Conservation (phyloP, 2,113 vertebrate genomes). For the Epinephelus lanceolatus region DNA sequence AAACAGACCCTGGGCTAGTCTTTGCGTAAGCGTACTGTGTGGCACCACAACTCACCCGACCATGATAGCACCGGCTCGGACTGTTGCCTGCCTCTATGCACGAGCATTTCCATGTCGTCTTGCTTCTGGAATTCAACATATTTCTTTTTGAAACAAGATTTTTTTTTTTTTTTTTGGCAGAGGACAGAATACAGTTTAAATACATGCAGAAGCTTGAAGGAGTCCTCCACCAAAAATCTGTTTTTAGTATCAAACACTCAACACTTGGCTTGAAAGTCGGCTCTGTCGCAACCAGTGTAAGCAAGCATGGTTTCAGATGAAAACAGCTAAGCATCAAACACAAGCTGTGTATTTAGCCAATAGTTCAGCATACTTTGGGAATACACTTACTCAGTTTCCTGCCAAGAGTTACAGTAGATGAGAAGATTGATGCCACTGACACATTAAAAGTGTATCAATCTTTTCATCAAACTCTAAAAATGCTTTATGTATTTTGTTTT, state of each 20-base stretch:
- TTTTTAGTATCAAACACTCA: not conserved
- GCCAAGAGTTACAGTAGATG: too few species aligned
- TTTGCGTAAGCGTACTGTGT: slow-evolving; percentile 48
- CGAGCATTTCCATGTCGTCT: not conserved
- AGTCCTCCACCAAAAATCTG: not conserved
- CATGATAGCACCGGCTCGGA: not conserved
- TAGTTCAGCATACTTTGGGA: not conserved
- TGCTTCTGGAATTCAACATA: not conserved
- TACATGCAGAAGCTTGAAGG: not conserved
- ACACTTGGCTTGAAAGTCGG: not conserved
- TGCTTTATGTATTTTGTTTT: too few species aligned
- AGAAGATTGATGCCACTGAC: too few species aligned
- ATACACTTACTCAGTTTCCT: too few species aligned
- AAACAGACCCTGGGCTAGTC: slow-evolving; percentile 59
- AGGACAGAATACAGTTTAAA: not conserved
- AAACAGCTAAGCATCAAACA: not conserved
- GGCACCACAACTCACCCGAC: slow-evolving; percentile 40
- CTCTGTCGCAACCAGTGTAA: not conserved
- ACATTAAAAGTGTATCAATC: too few species aligned
- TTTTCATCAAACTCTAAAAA: too few species aligned
- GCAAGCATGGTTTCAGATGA: not conserved
- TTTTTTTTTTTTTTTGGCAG: not conserved
- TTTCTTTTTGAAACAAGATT: not conserved
- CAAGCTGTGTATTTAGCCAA: not conserved
- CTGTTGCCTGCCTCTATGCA: not conserved